Conservation (phyloP, 2,888 invertebrate species). For the Caradrina clavipalpis region DNA sequence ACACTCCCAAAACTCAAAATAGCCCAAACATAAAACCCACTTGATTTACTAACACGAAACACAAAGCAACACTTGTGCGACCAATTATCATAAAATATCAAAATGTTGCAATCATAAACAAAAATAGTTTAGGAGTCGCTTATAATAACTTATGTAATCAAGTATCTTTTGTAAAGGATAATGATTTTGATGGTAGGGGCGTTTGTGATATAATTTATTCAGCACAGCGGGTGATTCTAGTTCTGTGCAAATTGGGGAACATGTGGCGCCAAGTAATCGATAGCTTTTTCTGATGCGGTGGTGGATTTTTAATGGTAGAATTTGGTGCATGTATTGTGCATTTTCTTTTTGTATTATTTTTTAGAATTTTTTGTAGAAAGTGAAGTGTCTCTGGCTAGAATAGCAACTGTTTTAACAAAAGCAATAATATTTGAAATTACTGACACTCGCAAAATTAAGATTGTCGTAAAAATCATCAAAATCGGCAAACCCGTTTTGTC, state of each 20-base stretch:
- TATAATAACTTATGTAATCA: conserved; percentile 84
- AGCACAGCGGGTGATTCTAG: conserved; percentile 85
- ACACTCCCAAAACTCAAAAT: conserved; percentile 1
- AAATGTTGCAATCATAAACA: conserved; percentile 63
- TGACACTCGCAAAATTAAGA: too few species aligned
- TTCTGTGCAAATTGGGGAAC: conserved; percentile 86
- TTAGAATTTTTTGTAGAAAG: not conserved
- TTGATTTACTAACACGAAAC: conserved; percentile 34
- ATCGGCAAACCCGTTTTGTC: too few species aligned
- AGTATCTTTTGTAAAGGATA: conserved; percentile 82
- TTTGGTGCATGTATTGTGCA: not conserved
- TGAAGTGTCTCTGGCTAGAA: not conserved
- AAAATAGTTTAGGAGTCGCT: conserved; percentile 70
- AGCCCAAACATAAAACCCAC: conserved; percentile 29
- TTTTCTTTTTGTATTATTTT: not conserved
- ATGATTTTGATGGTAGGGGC: conserved; percentile 84
- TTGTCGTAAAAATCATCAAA: too few species aligned
- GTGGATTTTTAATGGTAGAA: conserved; percentile 23
- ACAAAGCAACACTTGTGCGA: conserved; percentile 72
- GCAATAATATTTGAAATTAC: too few species aligned
- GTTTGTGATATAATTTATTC: conserved; percentile 83
- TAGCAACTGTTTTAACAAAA: not conserved
- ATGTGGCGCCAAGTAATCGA: conserved; percentile 82
- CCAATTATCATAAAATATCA: conserved; percentile 80
- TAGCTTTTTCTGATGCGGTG: conserved; percentile 61